These are phyloP conservation scores for Sweltsa coloradensis DNA, from an alignment of 1,140 invertebrate species.

Conservation along the genomic window DNA sequence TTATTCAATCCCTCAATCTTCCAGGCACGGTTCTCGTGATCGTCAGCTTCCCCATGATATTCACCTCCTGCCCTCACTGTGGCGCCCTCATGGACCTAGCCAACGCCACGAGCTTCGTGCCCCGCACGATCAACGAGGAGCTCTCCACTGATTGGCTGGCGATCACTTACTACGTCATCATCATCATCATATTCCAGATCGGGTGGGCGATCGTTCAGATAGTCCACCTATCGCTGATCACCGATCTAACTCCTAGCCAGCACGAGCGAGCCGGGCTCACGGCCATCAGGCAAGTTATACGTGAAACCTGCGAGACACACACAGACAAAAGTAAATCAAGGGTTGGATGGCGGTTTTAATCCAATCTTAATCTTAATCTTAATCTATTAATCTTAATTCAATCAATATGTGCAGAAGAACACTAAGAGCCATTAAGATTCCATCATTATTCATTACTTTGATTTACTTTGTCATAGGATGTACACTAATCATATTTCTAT, in stretches of 20 bases:
- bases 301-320: neutral
- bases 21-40: slow-evolving; percentile 44
- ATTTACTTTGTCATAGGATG: too few relatives aligned
- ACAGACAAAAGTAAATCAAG: neutral
- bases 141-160: slow-evolving; percentile 38
- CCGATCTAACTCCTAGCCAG: slow-evolving; percentile 52
- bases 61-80: slow-evolving; percentile 50
- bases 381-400: too few relatives aligned
- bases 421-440: too few relatives aligned
- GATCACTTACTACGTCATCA: slow-evolving; percentile 57
- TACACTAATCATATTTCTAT: too few relatives aligned
- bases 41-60: slow-evolving; percentile 72
- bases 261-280: slow-evolving; percentile 64
- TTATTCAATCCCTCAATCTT: too few relatives aligned
- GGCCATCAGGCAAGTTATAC: slow-evolving; percentile 57
- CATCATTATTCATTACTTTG: too few relatives aligned
- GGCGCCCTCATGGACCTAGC: too few relatives aligned
- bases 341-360: neutral
- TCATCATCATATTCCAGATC: slow-evolving; percentile 77
- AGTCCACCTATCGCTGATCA: slow-evolving; percentile 80
- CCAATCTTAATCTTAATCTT: too few relatives aligned
- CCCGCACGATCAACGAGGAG: slow-evolving; percentile 15
- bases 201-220: slow-evolving; percentile 88
- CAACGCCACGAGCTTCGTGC: neutral
- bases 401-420: too few relatives aligned